Evolutionary conservation across 2,797 vertebrate genomes (phyloP), one percentile per base, ranked within the genome.

Genomic region (Ammospiza maritima): DNA sequence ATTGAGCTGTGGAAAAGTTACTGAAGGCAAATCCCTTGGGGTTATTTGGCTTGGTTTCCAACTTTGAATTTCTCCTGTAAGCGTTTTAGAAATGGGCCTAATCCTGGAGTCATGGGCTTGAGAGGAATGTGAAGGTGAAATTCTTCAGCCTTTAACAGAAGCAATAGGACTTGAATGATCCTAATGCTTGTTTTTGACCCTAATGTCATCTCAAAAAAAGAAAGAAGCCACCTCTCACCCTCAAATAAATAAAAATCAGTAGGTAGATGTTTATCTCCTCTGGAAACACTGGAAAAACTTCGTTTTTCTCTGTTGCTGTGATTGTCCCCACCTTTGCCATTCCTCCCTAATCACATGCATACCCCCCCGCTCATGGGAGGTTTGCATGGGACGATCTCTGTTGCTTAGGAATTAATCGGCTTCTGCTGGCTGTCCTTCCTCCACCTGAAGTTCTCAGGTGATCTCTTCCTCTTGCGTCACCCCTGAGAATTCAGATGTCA

Each of bases 371-470:
- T 66, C 29, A 8, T 13, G 45, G 79, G 62, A 85, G 38, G 51
- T 72, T 93, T 94, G 56, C 32, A 44, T 66, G 80, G 44, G 48
- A 76, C 75, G 47, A 75, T 80, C 90, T 82, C 70, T 56, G 94
- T 95, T 97, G 93, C 83, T 86, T 91, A 93, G 91, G 82, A 96
- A 90, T 94, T 97, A 94, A 96, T 95, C 22, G 3, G 85, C 89
- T 93, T 85, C 81, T 88, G 61, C 70, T 61, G 74, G 6, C 74
- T 79, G 66, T 91, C 90, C 62, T 86, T 78, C 30, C 1, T 72
- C 54, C 73, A 61, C 88, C 42, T 71, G 53, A 91, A 69, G 14
- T 80, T 93, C 84, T 85, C 61, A 23, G 72, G 78, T 85, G 56
- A 82, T 64, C 56, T 65, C 48, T 91, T 90, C 57, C 56, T 94